Base-by-base conservation (phyloP, 2,797 vertebrate species). In the Enteromius mattozi region DNA sequence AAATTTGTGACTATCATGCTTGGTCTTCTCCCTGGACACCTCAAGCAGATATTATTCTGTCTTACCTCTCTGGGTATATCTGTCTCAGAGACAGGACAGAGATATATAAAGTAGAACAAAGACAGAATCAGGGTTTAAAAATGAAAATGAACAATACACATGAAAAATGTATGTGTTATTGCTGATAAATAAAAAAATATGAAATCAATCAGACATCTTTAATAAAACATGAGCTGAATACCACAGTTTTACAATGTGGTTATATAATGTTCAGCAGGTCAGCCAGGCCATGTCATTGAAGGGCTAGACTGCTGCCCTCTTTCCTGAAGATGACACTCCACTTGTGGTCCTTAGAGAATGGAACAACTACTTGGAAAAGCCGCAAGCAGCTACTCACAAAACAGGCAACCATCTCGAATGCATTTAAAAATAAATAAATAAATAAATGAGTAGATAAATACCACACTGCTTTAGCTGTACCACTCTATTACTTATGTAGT, bases 1-100 rank as follows among this genome's bases (percentile, higher is more conserved):
- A 95, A 93, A 89, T 91, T 91, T 92, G 92, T 91, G 92, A 93
- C 94, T 94, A 94, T 90, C 90, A 92, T 94, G 94, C 94, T 91
- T 92, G 82, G 82, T 85, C 71, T 83, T 84, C 84, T 78, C 83
- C 85, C 81, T 82, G 83, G 80, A 90, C 94, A 94, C 93, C 87
- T 94, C 91, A 93, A 92, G 91, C 95, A 93, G 90, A 93, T 90
- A 93, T 93, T 91, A 89, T 86, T 92, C 88, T 89, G 88, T 86
- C 87, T 65, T 68, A 4, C 66, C 45, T 74, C 81, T 82, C 86
- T 81, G 88, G 77, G 83, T 88, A 85, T 87, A 84, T 86, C 85
- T 80, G 79, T 78, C 80, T 83, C 79, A 84, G 83, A 69, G 30
- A 82, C 49, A 84, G 65, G 63, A 86, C 45, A 65, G 33, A 74